Evolutionary conservation across 2,797 vertebrate species (phyloP).

Genomic region (Aselliscus stoliczkanus): DNA sequence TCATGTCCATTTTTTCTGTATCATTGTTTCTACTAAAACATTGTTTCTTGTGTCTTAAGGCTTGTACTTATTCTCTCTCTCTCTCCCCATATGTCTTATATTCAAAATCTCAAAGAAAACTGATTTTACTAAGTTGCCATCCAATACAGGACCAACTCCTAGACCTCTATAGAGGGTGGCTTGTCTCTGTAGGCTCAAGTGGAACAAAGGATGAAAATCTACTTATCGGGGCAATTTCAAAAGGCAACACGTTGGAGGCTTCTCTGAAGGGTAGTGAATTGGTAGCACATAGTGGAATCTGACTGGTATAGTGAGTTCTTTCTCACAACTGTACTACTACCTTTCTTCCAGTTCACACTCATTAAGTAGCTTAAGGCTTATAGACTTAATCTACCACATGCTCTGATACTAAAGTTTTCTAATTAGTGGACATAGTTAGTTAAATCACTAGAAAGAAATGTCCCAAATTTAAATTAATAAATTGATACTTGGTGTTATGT

Average conservation of each 20-base stretch:
- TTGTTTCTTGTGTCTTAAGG: not conserved
- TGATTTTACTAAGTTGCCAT: not conserved
- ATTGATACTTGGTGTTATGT: constrained; percentile 31
- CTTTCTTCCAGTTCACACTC: constrained; percentile 10
- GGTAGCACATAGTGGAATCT: not conserved
- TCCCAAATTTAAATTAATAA: constrained; percentile 32
- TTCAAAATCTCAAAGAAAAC: not conserved
- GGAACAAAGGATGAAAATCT: not conserved
- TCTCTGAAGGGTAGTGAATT: not conserved
- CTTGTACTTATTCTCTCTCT: not conserved
- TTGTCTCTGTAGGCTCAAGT: not conserved
- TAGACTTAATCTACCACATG: constrained; percentile 27
- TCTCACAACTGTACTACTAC: not conserved
- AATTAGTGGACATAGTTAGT: not conserved
- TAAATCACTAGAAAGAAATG: constrained; percentile 38
- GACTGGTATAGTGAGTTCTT: not conserved
- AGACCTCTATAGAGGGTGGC: not conserved
- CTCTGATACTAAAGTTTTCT: constrained; percentile 18
- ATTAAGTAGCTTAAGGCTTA: constrained; percentile 8
- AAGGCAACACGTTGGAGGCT: not conserved
- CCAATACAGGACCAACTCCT: not conserved
- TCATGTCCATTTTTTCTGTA: not conserved
- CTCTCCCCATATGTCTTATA: not conserved
- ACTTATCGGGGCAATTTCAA: not conserved
- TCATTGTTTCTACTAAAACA: not conserved